Evolutionary conservation across 2,797 vertebrate species (phyloP).

Genomic region (Acrossocheilus fasciatus): DNA sequence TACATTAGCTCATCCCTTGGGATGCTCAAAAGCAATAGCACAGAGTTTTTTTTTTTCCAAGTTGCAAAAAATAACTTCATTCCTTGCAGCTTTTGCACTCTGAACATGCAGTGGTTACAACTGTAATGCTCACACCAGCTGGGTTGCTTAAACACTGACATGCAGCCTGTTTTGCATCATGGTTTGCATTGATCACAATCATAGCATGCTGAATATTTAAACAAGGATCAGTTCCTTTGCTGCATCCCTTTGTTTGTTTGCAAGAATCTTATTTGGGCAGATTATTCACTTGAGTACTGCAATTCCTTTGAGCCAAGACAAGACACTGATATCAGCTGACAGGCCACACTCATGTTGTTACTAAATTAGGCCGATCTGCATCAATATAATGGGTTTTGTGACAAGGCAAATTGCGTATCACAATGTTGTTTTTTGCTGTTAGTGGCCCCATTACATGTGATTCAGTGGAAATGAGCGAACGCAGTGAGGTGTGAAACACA

Average conservation of each 20-base stretch:
- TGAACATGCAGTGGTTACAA: neutral
- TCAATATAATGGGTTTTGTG: slow-evolving; percentile 22
- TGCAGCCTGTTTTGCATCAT: slow-evolving; percentile 30
- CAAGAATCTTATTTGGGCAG: slow-evolving; percentile 3
- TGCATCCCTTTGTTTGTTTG: slow-evolving; percentile 26
- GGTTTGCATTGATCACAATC: slow-evolving; percentile 39
- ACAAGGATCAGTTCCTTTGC: slow-evolving; percentile 4
- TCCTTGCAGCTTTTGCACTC: neutral
- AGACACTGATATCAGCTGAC: slow-evolving; percentile 47
- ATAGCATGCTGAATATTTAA: neutral
- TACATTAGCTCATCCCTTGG: neutral
- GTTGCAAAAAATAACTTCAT: neutral
- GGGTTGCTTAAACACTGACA: neutral
- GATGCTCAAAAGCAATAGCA: neutral
- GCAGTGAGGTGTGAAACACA: neutral
- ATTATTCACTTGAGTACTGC: slow-evolving; percentile 28
- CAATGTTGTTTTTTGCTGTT: neutral
- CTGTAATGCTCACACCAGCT: neutral
- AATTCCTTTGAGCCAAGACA: slow-evolving; percentile 35
- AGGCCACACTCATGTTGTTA: slow-evolving; percentile 40
- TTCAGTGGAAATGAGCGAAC: slow-evolving; percentile 10
- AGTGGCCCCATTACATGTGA: slow-evolving; percentile 23
- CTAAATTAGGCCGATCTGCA: slow-evolving; percentile 34
- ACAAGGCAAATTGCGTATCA: slow-evolving; percentile 1
- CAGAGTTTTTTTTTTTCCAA: neutral